Conservation (phyloP, 2,113 vertebrate genomes). For the Mobula hypostoma region DNA sequence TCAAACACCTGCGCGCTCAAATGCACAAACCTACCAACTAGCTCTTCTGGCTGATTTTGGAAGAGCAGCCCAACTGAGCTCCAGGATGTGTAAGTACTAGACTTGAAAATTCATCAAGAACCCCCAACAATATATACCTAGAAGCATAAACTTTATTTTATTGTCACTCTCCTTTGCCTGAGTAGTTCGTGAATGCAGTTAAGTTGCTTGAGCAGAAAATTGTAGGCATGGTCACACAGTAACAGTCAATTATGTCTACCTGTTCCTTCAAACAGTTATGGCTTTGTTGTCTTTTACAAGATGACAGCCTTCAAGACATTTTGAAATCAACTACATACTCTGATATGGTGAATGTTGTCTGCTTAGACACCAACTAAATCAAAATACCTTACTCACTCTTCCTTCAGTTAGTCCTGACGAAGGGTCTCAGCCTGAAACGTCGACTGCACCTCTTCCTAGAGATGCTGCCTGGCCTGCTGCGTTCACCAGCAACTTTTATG, state of each 20-base stretch:
- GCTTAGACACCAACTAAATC: background rate
- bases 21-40: background rate
- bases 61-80: background rate
- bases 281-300: background rate
- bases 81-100: background rate
- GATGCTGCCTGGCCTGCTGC: too few species aligned
- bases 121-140: too few species aligned
- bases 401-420: too few species aligned
- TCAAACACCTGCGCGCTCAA: background rate
- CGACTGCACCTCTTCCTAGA: too few species aligned
- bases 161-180: background rate
- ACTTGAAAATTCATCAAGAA: background rate
- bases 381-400: background rate
- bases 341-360: background rate
- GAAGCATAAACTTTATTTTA: background rate
- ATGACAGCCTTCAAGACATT: background rate
- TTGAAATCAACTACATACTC: background rate
- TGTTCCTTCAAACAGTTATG: conserved; percentile 7
- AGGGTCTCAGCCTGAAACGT: too few species aligned
- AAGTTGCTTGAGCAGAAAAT: background rate
- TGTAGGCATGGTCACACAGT: background rate
- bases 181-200: background rate
- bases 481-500: too few species aligned
- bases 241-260: background rate
- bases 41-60: background rate